Conservation (phyloP, 2,888 invertebrate species). For the Oxystoma pomonae region DNA sequence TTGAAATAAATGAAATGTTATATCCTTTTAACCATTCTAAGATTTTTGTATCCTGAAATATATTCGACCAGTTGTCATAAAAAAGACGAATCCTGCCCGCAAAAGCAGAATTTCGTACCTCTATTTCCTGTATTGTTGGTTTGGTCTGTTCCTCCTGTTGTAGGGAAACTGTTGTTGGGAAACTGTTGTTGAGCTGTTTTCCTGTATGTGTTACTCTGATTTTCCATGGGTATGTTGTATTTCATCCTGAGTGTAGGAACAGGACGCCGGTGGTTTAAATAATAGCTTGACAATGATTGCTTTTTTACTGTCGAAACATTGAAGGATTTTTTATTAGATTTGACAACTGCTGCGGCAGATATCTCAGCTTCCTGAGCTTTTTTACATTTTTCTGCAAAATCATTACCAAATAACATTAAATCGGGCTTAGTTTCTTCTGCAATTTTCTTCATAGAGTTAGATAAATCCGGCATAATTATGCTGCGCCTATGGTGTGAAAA, state of each 20-base stretch:
- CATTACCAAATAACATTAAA: constrained; percentile 1
- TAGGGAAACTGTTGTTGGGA: too few relatives aligned
- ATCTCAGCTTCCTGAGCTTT: neutral
- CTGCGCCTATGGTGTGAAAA: too few relatives aligned
- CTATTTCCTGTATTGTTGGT: too few relatives aligned
- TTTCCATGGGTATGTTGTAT: neutral
- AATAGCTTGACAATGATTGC: too few relatives aligned
- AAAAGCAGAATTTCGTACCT: too few relatives aligned
- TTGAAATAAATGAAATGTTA: neutral
- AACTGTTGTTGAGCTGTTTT: too few relatives aligned
- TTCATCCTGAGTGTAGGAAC: neutral
- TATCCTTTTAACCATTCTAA: neutral
- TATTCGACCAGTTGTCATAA: neutral
- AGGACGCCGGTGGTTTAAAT: neutral
- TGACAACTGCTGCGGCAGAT: neutral
- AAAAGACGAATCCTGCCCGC: too few relatives aligned
- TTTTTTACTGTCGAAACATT: too few relatives aligned
- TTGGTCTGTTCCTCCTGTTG: too few relatives aligned
- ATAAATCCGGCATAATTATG: too few relatives aligned
- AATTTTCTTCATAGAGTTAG: constrained; percentile 6
- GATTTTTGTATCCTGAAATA: neutral
- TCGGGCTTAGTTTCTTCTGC: constrained; percentile 1
- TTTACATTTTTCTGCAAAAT: constrained; percentile 10
- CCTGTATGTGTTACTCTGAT: too few relatives aligned
- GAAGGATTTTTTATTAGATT: too few relatives aligned